Conservation (phyloP, 2,888 invertebrate species). For the Linnaemya tessellans region DNA sequence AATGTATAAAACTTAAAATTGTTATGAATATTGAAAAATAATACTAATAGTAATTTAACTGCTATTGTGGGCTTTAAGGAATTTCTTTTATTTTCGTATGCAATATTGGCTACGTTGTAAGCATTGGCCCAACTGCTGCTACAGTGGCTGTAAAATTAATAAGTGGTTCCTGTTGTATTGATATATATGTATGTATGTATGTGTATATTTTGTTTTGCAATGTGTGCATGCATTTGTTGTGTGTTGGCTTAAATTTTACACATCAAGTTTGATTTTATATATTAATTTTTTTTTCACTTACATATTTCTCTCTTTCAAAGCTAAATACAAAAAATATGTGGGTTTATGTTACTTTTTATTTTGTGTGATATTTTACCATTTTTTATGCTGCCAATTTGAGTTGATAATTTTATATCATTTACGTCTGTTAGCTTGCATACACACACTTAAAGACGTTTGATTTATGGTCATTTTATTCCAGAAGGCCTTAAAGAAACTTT, state of each 20-base stretch:
- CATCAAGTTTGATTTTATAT: constrained; percentile 12
- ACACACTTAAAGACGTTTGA: constrained; percentile 28
- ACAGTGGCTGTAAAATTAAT: constrained; percentile 14
- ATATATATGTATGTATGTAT: neutral
- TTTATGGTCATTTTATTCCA: constrained; percentile 43
- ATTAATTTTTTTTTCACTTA: neutral
- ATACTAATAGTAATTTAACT: neutral
- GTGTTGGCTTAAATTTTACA: constrained; percentile 5
- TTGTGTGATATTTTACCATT: constrained; percentile 23
- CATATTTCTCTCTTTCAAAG: constrained; percentile 18
- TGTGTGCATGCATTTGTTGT: neutral
- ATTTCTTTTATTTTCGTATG: constrained; percentile 6
- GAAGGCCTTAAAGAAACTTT: constrained; percentile 25
- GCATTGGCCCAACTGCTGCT: neutral
- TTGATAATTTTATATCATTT: constrained; percentile 59
- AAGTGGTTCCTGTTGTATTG: constrained; percentile 1
- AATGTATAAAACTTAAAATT: no score
- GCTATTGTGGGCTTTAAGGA: neutral
- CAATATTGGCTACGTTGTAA: neutral
- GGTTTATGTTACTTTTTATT: constrained; percentile 62
- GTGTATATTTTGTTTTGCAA: neutral
- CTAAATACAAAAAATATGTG: constrained; percentile 38
- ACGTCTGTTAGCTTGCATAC: constrained; percentile 36
- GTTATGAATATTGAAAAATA: no score
- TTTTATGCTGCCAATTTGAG: constrained; percentile 34